A percentile compares a stretch with the other conserved stretches of the same genome.
Evolutionary conservation across 37 sponge, comb jelly and placozoan genomes (phyloP).

Genomic region (Amphimedon queenslandica): DNA sequence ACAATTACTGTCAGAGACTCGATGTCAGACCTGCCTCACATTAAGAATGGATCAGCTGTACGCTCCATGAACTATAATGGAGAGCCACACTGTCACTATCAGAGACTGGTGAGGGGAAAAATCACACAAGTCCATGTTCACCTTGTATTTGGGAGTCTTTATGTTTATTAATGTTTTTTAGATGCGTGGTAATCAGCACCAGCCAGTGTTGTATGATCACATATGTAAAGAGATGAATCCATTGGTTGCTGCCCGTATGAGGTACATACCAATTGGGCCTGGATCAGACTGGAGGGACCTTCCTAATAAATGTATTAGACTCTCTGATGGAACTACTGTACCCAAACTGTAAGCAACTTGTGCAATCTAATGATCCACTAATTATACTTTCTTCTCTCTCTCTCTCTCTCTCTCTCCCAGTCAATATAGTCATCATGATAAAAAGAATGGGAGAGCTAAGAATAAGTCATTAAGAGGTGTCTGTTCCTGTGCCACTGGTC

Average conservation of each 20-base stretch:
- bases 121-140: background rate
- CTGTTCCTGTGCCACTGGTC: conserved; percentile 73
- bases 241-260: conserved; percentile 81
- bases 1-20: conserved; percentile 88
- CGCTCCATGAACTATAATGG: conserved; percentile 74
- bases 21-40: conserved; percentile 90
- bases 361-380: background rate
- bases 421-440: conserved; percentile 73
- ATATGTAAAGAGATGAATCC: conserved; percentile 96
- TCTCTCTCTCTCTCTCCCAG: conserved; percentile 18
- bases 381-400: too few species aligned
- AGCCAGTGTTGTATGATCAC: conserved; percentile 82
- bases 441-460: conserved; percentile 49
- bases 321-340: conserved; percentile 76
- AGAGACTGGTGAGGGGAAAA: conserved; percentile 59
- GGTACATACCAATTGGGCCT: conserved; percentile 77
- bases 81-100: conserved; percentile 82
- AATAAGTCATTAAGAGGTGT: conserved; percentile 72
- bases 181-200: conserved; percentile 58
- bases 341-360: conserved; percentile 67
- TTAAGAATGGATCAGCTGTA: conserved; percentile 76
- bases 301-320: conserved; percentile 73
- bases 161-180: background rate
- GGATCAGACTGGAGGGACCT: conserved; percentile 96
- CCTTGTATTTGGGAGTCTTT: background rate